Conservation (phyloP, 2,113 vertebrate genomes). For the Equus przewalskii region DNA sequence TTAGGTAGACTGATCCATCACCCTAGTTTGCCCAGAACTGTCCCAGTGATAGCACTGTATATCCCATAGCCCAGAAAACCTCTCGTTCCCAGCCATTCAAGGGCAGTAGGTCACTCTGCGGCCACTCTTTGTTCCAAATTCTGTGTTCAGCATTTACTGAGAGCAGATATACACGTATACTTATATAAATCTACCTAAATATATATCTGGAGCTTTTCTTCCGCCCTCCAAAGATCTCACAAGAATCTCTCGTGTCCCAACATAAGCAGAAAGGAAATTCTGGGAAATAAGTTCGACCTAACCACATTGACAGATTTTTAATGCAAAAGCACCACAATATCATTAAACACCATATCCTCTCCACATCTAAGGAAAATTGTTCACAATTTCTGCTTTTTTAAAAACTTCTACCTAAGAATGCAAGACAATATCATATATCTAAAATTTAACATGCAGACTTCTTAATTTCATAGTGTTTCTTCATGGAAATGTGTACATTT, state of each 20-base stretch:
- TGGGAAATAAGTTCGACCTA: neutral
- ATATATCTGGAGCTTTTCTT: neutral
- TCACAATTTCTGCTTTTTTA: neutral
- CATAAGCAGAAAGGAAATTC: neutral
- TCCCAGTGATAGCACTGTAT: neutral
- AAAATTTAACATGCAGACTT: neutral
- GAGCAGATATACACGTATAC: too few species aligned
- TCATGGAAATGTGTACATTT: neutral
- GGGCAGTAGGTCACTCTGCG: neutral
- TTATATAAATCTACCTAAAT: too few species aligned
- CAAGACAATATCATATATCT: neutral
- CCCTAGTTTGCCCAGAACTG: neutral
- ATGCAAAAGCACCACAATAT: neutral
- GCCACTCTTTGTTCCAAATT: neutral
- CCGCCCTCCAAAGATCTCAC: neutral
- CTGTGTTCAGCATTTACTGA: neutral
- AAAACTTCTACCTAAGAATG: neutral
- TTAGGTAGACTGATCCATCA: neutral
- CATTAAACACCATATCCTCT: neutral
- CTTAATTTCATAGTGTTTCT: neutral
- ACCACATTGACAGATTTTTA: neutral
- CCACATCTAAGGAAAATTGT: neutral
- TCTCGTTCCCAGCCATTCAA: neutral
- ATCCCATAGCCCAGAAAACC: neutral
- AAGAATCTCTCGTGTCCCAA: neutral